Conservation (phyloP, 2,888 invertebrate species). For the Ochropleura plecta region DNA sequence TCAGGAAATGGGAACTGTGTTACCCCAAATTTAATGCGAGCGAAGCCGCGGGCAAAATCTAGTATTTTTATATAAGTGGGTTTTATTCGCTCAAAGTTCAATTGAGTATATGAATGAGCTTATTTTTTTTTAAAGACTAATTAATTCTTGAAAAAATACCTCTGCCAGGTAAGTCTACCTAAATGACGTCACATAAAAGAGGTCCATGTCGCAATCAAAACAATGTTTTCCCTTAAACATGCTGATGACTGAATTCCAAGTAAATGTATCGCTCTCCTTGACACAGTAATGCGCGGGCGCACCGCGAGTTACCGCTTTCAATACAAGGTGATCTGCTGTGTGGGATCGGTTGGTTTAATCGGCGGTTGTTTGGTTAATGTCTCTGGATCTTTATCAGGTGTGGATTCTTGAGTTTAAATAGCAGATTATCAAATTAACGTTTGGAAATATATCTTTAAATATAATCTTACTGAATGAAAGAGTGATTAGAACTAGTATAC, state of each 20-base stretch:
- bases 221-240: constrained; percentile 63
- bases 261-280: constrained; percentile 68
- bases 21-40: too few relatives aligned
- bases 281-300: constrained; percentile 62
- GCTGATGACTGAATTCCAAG: constrained; percentile 65
- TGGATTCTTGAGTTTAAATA: neutral
- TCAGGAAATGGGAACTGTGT: too few relatives aligned
- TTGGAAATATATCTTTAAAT: neutral
- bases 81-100: neutral
- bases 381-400: constrained; percentile 12
- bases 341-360: constrained; percentile 36
- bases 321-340: constrained; percentile 65
- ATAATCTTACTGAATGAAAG: neutral
- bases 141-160: constrained; percentile 8
- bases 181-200: constrained; percentile 49
- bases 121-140: neutral
- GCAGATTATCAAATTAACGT: neutral
- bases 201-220: constrained; percentile 65
- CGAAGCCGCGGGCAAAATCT: too few relatives aligned
- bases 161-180: neutral
- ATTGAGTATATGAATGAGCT: neutral
- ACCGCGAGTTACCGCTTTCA: constrained; percentile 56
- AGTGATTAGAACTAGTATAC: neutral
- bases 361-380: constrained; percentile 19
- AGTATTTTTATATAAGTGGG: neutral